Evolutionary conservation across 2,888 invertebrate species (phyloP).

Genomic region (Watsonalla cultraria): DNA sequence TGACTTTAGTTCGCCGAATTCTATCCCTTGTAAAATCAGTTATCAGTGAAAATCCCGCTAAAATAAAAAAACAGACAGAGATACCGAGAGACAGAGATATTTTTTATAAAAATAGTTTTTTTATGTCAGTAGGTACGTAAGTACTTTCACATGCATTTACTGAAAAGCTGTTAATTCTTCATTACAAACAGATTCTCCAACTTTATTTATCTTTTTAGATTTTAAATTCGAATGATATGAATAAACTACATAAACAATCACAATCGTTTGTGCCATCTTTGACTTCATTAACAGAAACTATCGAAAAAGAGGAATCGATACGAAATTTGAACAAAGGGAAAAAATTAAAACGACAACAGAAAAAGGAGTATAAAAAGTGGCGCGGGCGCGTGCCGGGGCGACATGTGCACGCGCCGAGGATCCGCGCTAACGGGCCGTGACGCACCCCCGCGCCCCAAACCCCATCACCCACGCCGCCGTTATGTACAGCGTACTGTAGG

Average conservation of each 20-base stretch:
- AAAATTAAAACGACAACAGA: slow-evolving; percentile 62
- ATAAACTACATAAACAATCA: slow-evolving; percentile 6
- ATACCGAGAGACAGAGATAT: too few relatives aligned
- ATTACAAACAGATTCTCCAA: too few relatives aligned
- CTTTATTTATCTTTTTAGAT: too few relatives aligned
- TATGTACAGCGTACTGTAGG: neutral
- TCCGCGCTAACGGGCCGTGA: slow-evolving; percentile 68
- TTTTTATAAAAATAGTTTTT: too few relatives aligned
- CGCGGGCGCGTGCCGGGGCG: slow-evolving; percentile 73
- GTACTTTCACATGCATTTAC: too few relatives aligned
- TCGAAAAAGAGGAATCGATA: slow-evolving; percentile 44
- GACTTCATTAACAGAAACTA: slow-evolving; percentile 41
- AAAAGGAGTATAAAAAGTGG: slow-evolving; percentile 64
- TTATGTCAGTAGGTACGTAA: too few relatives aligned
- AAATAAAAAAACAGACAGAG: too few relatives aligned
- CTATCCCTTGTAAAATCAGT: too few relatives aligned
- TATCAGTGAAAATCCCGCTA: too few relatives aligned
- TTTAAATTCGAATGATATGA: too few relatives aligned
- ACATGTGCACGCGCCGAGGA: slow-evolving; percentile 74
- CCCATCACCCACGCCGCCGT: slow-evolving; percentile 13
- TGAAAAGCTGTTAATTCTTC: too few relatives aligned
- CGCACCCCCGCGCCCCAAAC: slow-evolving; percentile 26
- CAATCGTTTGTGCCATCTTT: slow-evolving; percentile 11
- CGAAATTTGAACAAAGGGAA: slow-evolving; percentile 66
- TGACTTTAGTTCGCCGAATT: too few relatives aligned